Conservation (phyloP, 2,113 vertebrate genomes). For the Puntigrus tetrazona region DNA sequence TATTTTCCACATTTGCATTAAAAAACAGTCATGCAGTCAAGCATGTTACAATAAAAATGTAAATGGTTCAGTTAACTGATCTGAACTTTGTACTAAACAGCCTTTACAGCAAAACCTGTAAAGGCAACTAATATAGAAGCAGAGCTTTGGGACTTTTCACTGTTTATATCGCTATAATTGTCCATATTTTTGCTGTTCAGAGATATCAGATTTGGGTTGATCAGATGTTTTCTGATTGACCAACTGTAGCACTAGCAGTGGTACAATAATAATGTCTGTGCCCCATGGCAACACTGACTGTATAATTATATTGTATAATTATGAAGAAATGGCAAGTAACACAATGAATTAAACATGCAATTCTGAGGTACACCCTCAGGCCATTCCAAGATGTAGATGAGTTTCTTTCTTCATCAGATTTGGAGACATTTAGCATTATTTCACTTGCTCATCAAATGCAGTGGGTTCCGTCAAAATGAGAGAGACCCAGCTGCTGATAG, state of each 20-base stretch:
- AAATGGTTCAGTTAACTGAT: constrained; percentile 1
- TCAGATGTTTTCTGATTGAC: not conserved
- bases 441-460: no score
- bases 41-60: not conserved
- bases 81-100: not conserved
- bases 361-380: no score
- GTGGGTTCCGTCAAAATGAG: not conserved
- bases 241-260: not conserved
- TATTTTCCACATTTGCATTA: constrained; percentile 8
- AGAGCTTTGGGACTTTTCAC: not conserved
- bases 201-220: not conserved
- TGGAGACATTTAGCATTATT: no score
- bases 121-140: not conserved
- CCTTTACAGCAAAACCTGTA: not conserved
- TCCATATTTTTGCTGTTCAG: not conserved
- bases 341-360: no score
- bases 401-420: no score
- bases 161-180: not conserved
- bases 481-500: not conserved
- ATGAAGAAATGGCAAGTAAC: no score
- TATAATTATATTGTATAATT: not conserved
- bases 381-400: no score
- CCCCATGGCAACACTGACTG: not conserved
- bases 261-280: not conserved
- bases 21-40: constrained; percentile 1